These are phyloP conservation scores for Laothoe populi DNA, from an alignment of 2,888 invertebrate species.

Conservation along the genomic window DNA sequence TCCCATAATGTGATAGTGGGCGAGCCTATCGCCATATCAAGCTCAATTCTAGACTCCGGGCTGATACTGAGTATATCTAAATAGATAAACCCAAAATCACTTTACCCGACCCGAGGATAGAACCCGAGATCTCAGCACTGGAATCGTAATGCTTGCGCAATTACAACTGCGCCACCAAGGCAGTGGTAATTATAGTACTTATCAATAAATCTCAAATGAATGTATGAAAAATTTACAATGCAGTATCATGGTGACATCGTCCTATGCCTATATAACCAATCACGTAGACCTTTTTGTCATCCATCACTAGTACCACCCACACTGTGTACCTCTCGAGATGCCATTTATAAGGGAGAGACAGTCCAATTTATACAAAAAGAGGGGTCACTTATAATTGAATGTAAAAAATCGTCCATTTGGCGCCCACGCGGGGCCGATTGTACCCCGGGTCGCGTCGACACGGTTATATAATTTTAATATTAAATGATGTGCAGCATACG, in stretches of 20 bases:
- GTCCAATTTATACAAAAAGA: slow-evolving; percentile 78
- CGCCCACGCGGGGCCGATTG: slow-evolving; percentile 43
- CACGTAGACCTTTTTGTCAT: slow-evolving; percentile 55
- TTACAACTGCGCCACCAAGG: no score
- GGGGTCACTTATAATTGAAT: slow-evolving; percentile 80
- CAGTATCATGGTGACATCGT: not conserved
- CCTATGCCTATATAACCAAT: slow-evolving; percentile 47
- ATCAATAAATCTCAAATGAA: not conserved
- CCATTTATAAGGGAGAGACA: slow-evolving; percentile 79
- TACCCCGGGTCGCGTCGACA: slow-evolving; percentile 46
- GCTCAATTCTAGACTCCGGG: no score
- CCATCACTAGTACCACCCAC: slow-evolving; percentile 72
- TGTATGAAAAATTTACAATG: not conserved
- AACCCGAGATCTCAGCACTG: no score
- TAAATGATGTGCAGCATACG: slow-evolving; percentile 67
- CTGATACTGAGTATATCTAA: no score
- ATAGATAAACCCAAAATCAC: no score
- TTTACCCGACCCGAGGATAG: no score
- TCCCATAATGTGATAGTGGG: no score
- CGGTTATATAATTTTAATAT: slow-evolving; percentile 75
- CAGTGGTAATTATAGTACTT: no score
- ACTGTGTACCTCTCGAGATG: slow-evolving; percentile 62
- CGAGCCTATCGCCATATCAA: no score
- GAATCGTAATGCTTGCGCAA: no score
- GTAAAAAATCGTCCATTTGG: slow-evolving; percentile 76